phyloP scores from a whole-genome alignment of 2,113 vertebrate genomes.

The Rattus norvegicus region DNA sequence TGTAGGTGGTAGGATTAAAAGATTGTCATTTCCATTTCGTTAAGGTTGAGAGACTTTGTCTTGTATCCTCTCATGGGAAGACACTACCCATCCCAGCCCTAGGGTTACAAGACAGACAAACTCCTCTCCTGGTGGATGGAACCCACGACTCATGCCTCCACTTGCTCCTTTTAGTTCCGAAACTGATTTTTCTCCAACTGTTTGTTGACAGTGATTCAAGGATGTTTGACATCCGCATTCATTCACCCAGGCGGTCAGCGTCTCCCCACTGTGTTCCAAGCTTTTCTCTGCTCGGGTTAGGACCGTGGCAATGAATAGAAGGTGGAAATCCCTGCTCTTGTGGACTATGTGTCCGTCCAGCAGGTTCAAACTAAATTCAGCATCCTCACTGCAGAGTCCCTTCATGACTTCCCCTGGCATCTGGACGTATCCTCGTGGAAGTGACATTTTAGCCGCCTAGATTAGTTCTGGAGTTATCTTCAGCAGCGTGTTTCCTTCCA shows the following conservation, averaged over 20 bases:
- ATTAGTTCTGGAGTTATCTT: neutral
- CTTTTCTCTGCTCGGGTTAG: neutral
- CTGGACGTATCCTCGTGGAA: neutral
- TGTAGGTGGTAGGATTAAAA: neutral
- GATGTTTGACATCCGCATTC: neutral
- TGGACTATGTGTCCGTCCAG: neutral
- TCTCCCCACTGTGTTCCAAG: neutral
- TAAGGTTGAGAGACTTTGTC: neutral
- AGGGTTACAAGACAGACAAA: neutral
- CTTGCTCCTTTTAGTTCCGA: neutral
- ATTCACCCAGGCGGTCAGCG: neutral
- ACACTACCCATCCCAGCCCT: neutral
- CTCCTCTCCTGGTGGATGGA: neutral
- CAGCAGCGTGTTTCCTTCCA: neutral
- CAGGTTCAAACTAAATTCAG: neutral
- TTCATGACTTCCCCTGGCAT: neutral
- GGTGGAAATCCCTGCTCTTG: neutral
- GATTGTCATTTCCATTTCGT: neutral
- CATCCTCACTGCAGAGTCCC: neutral
- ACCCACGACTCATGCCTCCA: neutral
- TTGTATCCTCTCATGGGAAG: neutral
- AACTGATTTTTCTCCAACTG: neutral
- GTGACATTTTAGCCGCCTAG: neutral
- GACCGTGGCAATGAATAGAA: neutral
- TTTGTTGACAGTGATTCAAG: neutral